Percentiles rank a stretch among this genome's conserved stretches.
Evolutionary conservation across 2,113 vertebrate species (phyloP).

Genomic region (Podilymbus podiceps): DNA sequence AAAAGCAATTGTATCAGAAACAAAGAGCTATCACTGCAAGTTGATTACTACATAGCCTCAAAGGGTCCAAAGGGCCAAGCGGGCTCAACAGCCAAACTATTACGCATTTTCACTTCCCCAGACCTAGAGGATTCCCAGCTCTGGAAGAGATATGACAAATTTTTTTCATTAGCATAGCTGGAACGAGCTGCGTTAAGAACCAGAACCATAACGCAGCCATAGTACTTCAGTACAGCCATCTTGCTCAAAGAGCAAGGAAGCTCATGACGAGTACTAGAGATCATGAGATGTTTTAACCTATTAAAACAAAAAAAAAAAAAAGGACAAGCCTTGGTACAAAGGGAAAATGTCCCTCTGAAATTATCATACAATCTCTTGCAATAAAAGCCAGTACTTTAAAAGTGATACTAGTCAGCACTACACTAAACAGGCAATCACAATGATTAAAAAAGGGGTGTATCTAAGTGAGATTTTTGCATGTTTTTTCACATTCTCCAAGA

Average conservation of each 20-base stretch:
- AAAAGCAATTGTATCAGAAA: background rate
- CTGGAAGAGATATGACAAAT: accelerated
- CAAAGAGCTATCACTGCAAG: background rate
- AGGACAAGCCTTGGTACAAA: background rate
- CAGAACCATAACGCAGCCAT: background rate
- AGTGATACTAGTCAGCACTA: background rate
- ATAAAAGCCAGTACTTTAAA: background rate
- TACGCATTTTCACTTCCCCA: background rate
- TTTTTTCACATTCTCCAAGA: background rate
- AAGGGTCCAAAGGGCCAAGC: background rate
- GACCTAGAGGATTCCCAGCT: background rate
- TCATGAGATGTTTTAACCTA: background rate
- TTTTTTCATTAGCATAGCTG: background rate
- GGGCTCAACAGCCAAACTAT: background rate
- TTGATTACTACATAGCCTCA: background rate
- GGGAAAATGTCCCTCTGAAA: background rate
- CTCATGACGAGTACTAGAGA: accelerated
- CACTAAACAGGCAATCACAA: background rate
- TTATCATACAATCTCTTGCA: background rate
- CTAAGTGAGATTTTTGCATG: background rate
- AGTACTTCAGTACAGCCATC: background rate
- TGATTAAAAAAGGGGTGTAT: background rate
- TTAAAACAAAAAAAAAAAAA: background rate
- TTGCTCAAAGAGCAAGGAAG: accelerated
- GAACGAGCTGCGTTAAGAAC: background rate